A percentile compares a stretch with the other conserved stretches of the same genome.
Conservation (phyloP, 2,797 vertebrate species). For the Artibeus jamaicensis region DNA sequence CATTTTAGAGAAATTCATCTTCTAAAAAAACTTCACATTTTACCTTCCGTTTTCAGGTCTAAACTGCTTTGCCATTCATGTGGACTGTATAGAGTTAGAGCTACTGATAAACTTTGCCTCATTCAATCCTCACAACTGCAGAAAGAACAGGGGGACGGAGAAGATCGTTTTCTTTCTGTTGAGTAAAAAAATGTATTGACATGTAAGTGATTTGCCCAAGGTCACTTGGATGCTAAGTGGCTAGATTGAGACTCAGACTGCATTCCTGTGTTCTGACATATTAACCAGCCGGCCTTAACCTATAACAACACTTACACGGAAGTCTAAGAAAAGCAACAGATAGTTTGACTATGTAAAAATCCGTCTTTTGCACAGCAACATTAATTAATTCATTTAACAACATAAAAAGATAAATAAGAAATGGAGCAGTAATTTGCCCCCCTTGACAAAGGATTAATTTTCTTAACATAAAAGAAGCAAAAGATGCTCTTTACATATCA, state of each 20-base stretch:
- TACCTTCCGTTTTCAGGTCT: background rate
- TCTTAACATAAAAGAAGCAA: background rate
- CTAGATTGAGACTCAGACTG: background rate
- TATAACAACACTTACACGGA: background rate
- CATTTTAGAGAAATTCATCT: background rate
- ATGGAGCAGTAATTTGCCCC: background rate
- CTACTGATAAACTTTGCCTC: background rate
- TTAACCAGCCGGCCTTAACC: background rate
- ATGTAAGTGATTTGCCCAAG: background rate
- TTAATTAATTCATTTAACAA: constrained; percentile 3
- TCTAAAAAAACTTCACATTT: constrained; percentile 9
- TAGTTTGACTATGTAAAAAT: background rate
- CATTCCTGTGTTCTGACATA: background rate
- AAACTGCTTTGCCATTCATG: background rate
- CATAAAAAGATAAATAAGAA: constrained; percentile 8
- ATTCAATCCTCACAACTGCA: background rate
- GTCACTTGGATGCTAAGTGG: background rate
- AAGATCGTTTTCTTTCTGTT: background rate
- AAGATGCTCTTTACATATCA: background rate
- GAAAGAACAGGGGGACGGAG: background rate
- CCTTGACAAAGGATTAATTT: background rate
- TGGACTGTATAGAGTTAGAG: background rate
- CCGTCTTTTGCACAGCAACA: background rate
- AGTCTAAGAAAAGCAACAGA: background rate
- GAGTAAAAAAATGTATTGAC: background rate